Conservation (phyloP, 1,140 invertebrate genomes). For the Formica exsecta region DNA sequence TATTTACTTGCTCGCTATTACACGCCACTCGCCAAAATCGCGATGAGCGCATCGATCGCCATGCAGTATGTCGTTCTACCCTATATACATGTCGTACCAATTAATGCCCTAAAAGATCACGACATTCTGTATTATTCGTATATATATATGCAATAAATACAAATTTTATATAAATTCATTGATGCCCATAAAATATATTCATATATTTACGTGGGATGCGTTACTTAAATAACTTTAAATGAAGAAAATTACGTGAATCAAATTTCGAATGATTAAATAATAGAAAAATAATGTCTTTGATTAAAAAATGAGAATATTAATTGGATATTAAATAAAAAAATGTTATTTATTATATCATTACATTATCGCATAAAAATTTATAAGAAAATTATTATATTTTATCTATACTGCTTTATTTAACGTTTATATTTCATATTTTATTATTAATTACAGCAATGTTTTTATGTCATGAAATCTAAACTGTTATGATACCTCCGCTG, state of each 20-base stretch:
- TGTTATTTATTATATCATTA: neutral
- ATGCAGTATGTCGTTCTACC: no score
- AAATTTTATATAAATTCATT: no score
- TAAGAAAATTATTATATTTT: neutral
- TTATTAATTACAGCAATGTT: neutral
- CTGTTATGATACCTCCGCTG: neutral
- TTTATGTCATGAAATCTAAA: neutral
- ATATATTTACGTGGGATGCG: no score
- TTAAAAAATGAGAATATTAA: no score
- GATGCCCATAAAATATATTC: no score
- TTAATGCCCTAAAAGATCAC: no score
- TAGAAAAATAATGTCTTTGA: neutral
- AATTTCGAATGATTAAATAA: neutral
- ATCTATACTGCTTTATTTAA: neutral
- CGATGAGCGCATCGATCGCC: neutral
- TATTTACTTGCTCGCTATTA: neutral
- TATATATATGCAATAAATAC: no score
- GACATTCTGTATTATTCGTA: no score
- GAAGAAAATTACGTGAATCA: neutral
- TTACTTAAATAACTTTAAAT: neutral
- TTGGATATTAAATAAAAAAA: neutral
- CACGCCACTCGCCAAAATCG: conserved; percentile 16
- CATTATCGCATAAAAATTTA: neutral
- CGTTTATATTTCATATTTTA: neutral
- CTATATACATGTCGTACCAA: no score